Conservation (phyloP, 2,888 invertebrate species). For the Poecilus cupreus region DNA sequence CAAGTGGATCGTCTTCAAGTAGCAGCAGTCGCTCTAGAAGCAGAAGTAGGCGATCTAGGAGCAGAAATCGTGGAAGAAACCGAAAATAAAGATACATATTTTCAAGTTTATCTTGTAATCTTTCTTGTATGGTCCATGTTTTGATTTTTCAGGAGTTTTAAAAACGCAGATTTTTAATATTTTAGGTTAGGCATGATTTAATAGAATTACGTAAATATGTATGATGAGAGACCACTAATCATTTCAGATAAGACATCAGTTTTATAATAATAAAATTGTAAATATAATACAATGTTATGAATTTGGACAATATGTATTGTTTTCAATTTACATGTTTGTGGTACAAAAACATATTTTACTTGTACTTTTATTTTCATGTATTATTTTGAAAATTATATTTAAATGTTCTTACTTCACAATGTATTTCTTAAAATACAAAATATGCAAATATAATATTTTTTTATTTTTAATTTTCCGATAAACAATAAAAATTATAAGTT, state of each 20-base stretch:
- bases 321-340: background rate
- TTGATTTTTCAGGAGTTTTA: background rate
- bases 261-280: background rate
- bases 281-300: background rate
- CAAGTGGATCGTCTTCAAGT: conserved; percentile 61
- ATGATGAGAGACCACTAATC: background rate
- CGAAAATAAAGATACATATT: conserved; percentile 17
- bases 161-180: background rate
- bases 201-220: background rate
- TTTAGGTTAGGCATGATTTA: background rate
- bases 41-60: conserved; percentile 39
- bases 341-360: background rate
- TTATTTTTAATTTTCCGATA: background rate
- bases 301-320: background rate
- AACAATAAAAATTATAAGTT: no score
- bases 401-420: background rate
- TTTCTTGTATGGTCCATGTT: background rate
- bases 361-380: no score
- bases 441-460: background rate
- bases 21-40: conserved; percentile 63
- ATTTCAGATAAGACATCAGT: background rate
- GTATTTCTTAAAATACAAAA: conserved; percentile 2
- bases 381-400: no score
- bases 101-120: background rate
- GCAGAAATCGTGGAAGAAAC: conserved; percentile 30